phyloP scores from a whole-genome alignment of 1,140 invertebrate genomes.

The Heliothis subflexa region DNA sequence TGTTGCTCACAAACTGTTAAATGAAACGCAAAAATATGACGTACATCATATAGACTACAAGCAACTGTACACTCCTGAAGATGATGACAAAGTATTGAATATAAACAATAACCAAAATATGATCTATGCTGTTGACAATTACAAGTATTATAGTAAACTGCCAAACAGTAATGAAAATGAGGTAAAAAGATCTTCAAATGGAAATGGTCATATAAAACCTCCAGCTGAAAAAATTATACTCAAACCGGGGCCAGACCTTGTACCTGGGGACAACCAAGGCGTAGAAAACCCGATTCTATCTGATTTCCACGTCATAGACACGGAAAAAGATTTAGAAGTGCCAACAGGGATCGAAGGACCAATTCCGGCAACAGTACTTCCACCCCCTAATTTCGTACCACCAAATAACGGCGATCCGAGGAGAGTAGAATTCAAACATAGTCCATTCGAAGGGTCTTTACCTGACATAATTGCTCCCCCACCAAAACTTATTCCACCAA shows the following conservation, averaged over 20 bases:
- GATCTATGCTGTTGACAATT: neutral
- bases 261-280: conserved; percentile 39
- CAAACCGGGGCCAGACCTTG: neutral
- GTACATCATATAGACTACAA: neutral
- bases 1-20: neutral
- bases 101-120: conserved; percentile 3
- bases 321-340: conserved; percentile 87
- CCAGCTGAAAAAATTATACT: conserved; percentile 9
- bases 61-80: neutral
- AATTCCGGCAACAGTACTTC: conserved; percentile 82
- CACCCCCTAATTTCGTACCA: conserved; percentile 54
- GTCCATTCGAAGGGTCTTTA: no score
- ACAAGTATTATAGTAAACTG: neutral
- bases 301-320: conserved; percentile 80
- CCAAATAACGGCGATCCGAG: neutral
- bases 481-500: no score
- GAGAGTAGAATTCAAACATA: no score
- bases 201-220: neutral
- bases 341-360: conserved; percentile 87
- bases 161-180: conserved; percentile 6
- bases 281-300: conserved; percentile 65
- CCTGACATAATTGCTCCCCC: no score
- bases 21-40: neutral
- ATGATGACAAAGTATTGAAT: conserved; percentile 1
- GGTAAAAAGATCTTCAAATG: conserved; percentile 14